A percentile compares a stretch with the other conserved stretches of the same genome.
Evolutionary conservation across 2,888 invertebrate species (phyloP).

Genomic region (Euproctis similis): DNA sequence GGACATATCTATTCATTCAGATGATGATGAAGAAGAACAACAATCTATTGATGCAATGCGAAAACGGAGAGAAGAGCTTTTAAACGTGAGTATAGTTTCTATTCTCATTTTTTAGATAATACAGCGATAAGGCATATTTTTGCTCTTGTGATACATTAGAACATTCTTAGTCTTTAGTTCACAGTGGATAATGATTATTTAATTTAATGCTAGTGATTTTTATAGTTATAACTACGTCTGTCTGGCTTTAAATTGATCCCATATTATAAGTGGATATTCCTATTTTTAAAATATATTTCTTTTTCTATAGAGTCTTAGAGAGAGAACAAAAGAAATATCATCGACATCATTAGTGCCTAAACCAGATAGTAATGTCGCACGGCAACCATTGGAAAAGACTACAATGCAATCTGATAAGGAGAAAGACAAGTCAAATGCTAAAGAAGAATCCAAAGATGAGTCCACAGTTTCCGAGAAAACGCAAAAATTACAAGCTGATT

Average conservation of each 20-base stretch:
- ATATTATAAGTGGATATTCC: too few species aligned
- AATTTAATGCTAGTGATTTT: too few species aligned
- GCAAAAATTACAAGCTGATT: conserved; percentile 17
- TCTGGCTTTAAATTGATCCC: too few species aligned
- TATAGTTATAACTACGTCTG: too few species aligned
- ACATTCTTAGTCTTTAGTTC: too few species aligned
- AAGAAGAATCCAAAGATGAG: conserved; percentile 7
- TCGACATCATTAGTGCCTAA: conserved; percentile 1
- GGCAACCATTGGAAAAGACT: not conserved
- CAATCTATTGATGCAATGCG: conserved; percentile 92
- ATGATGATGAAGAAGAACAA: conserved; percentile 93
- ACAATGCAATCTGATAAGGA: conserved; percentile 2
- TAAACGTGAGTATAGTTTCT: too few species aligned
- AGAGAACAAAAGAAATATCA: conserved; percentile 6
- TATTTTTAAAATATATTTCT: too few species aligned
- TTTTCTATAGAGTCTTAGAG: conserved; percentile 5
- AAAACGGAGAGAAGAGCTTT: conserved; percentile 89
- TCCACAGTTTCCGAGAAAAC: conserved; percentile 6
- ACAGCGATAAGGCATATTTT: too few species aligned
- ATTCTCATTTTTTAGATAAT: too few species aligned
- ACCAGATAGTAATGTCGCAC: not conserved
- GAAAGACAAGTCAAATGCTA: not conserved
- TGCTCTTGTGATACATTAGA: too few species aligned
- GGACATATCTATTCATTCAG: conserved; percentile 84
- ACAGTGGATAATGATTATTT: too few species aligned